Conservation (phyloP, 1,140 invertebrate species). For the Drosophila burlai region DNA sequence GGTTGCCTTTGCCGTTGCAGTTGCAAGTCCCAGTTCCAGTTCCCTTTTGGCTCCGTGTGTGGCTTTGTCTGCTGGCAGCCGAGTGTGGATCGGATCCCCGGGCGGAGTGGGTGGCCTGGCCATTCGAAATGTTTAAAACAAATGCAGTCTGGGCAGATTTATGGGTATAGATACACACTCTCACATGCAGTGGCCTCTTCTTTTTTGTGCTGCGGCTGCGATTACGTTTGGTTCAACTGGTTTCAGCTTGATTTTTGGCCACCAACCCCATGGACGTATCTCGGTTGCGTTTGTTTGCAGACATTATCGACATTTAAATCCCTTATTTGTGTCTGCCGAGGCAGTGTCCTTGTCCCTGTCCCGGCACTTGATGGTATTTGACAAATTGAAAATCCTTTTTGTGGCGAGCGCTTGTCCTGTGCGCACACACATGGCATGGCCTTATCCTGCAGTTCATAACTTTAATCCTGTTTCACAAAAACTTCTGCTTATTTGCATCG, state of each 20-base stretch:
- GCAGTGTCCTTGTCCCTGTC: conserved; percentile 37
- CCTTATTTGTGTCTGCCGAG: conserved; percentile 52
- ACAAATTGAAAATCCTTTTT: conserved; percentile 81
- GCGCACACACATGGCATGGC: conserved; percentile 39
- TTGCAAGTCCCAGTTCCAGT: conserved; percentile 18
- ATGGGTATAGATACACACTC: conserved; percentile 9
- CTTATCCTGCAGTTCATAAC: conserved; percentile 78
- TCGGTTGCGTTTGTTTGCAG: conserved; percentile 64
- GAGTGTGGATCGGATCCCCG: conserved; percentile 8
- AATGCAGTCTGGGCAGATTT: conserved; percentile 27
- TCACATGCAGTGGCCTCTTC: conserved; percentile 10
- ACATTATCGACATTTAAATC: conserved; percentile 84
- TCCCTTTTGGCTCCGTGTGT: conserved; percentile 26
- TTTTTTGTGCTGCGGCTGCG: conserved; percentile 41
- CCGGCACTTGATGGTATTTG: conserved; percentile 74
- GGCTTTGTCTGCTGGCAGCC: conserved; percentile 40
- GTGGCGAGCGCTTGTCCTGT: conserved; percentile 56
- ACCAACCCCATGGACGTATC: conserved; percentile 28
- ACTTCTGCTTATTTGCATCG: conserved; percentile 69
- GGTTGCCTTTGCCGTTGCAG: conserved; percentile 63
- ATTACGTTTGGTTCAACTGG: conserved; percentile 73
- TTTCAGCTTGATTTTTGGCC: conserved; percentile 76
- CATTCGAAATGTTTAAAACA: conserved; percentile 40
- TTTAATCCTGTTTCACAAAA: conserved; percentile 75
- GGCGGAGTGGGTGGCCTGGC: conserved; percentile 37